These are phyloP conservation scores for Drosophila paranaensis DNA, from an alignment of 2,888 invertebrate genomes.

Conservation along the genomic window DNA sequence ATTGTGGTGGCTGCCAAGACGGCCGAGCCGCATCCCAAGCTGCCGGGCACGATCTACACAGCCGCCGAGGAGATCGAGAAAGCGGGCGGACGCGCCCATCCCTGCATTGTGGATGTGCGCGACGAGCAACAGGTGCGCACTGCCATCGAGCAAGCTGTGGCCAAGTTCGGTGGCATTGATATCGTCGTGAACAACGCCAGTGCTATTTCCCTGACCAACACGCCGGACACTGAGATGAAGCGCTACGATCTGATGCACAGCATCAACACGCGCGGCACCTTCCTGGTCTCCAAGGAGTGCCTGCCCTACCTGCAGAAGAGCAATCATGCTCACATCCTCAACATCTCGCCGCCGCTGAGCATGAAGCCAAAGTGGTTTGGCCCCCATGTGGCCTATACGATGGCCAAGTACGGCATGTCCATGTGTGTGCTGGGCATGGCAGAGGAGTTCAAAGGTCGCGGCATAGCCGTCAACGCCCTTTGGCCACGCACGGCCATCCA, in stretches of 20 bases:
- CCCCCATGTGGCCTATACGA: constrained; percentile 97
- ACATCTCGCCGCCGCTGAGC: constrained; percentile 96
- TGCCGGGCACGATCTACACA: constrained; percentile 92
- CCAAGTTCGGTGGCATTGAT: constrained; percentile 97
- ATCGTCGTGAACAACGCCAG: constrained; percentile 98
- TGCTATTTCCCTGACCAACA: constrained; percentile 94
- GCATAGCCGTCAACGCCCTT: constrained; percentile 96
- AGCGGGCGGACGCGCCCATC: constrained; percentile 90
- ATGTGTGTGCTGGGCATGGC: constrained; percentile 99
- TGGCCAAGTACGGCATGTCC: constrained; percentile 99
- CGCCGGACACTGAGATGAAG: constrained; percentile 96
- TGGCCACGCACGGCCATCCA: constrained; percentile 98
- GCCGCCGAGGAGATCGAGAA: constrained; percentile 94
- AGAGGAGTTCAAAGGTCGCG: constrained; percentile 93
- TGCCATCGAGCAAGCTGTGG: constrained; percentile 89
- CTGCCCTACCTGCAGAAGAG: constrained; percentile 94
- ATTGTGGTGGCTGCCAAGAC: constrained; percentile 95
- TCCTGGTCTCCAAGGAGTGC: constrained; percentile 96
- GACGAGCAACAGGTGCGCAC: constrained; percentile 89
- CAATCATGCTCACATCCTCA: constrained; percentile 96
- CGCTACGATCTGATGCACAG: constrained; percentile 98
- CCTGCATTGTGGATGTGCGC: constrained; percentile 93
- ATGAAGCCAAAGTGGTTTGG: constrained; percentile 95
- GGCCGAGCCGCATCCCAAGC: constrained; percentile 89
- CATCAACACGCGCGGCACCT: constrained; percentile 97